phyloP scores from a whole-genome alignment of 2,797 vertebrate genomes.

The Notamacropus eugenii region DNA sequence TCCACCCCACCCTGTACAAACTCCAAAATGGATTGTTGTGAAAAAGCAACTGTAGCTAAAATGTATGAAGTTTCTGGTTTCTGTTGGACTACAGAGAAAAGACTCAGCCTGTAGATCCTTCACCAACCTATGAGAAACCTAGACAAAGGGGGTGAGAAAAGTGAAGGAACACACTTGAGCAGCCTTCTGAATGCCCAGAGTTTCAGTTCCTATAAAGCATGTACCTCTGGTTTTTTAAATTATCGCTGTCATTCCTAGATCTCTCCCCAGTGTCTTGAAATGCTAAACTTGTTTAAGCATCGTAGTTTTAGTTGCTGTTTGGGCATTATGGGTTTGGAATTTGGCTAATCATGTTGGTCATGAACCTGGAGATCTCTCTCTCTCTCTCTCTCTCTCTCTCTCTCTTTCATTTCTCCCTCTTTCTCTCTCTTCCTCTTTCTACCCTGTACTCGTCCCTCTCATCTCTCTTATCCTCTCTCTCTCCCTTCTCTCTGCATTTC shows the following conservation, averaged over 20 bases:
- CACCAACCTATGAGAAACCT: constrained; percentile 65
- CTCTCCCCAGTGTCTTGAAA: constrained; percentile 61
- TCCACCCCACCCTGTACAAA: constrained; percentile 62
- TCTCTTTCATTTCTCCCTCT: background rate
- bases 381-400: background rate
- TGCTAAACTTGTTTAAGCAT: constrained; percentile 48
- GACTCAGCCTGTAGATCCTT: constrained; percentile 69
- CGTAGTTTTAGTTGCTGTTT: constrained; percentile 43
- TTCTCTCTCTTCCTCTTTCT: background rate
- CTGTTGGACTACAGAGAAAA: constrained; percentile 68
- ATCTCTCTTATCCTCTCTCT: background rate
- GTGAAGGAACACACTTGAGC: constrained; percentile 55
- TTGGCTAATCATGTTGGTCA: constrained; percentile 42
- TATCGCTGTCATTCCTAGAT: background rate
- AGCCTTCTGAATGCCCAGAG: constrained; percentile 54
- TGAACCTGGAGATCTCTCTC: constrained; percentile 28
- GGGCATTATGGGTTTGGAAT: constrained; percentile 66
- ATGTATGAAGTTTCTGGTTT: constrained; percentile 67
- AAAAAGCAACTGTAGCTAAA: constrained; percentile 64
- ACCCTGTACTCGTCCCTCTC: too few relatives aligned
- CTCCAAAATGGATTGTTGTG: constrained; percentile 54
- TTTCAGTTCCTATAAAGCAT: constrained; percentile 21
- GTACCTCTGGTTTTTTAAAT: background rate
- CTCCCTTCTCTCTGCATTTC: background rate
- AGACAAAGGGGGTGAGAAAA: constrained; percentile 38